Percentiles rank a stretch among this genome's conserved stretches.
These are phyloP conservation scores for human (Homo sapiens) DNA, from an alignment of 2,113 vertebrate species.

Conservation along the genomic window DNA sequence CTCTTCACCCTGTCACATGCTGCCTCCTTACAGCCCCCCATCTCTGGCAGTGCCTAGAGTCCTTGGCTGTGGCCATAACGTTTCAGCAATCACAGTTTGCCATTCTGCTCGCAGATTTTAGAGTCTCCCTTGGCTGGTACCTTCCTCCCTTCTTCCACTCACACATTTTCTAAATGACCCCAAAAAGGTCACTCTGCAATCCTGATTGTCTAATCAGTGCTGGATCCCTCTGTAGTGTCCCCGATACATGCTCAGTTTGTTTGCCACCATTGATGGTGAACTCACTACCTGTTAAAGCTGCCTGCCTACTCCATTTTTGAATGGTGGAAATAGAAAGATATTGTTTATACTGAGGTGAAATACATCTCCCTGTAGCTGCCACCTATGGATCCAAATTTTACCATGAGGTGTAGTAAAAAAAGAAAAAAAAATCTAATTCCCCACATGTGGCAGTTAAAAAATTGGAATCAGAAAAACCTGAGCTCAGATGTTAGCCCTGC, in stretches of 20 bases:
- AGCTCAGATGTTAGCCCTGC: not conserved
- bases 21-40: not conserved
- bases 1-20: not conserved
- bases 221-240: not conserved
- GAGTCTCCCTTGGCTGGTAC: not conserved
- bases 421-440: not conserved
- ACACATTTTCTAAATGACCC: not conserved
- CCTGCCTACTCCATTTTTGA: not conserved
- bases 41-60: not conserved
- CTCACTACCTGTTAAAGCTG: not conserved
- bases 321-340: not conserved
- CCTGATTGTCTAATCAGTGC: too few relatives aligned
- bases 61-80: not conserved
- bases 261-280: not conserved
- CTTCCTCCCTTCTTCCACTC: not conserved
- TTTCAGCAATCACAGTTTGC: not conserved
- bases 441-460: not conserved
- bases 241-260: not conserved
- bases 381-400: not conserved
- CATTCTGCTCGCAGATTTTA: not conserved
- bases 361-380: not conserved
- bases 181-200: not conserved
- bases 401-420: not conserved
- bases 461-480: not conserved
- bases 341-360: not conserved